These are phyloP conservation scores for Drosophila ironensis DNA, from an alignment of 1,140 invertebrate genomes.

Conservation along the genomic window DNA sequence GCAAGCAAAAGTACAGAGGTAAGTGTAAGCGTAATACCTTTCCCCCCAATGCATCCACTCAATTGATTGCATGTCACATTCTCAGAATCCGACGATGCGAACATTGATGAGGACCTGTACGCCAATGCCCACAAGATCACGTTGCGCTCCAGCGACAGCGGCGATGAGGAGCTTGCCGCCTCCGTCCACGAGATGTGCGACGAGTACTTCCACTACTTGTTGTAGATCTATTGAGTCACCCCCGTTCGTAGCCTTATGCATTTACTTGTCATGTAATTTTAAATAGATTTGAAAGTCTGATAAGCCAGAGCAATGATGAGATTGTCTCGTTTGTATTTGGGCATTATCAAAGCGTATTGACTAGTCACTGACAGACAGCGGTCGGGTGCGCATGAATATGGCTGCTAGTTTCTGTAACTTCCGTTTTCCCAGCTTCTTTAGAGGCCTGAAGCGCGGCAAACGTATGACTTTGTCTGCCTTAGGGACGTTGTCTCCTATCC, in stretches of 20 bases:
- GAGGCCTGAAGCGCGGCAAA: slow-evolving; percentile 35
- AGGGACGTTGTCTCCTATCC: too few relatives aligned
- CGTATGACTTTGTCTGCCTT: too few relatives aligned
- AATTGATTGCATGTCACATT: not conserved
- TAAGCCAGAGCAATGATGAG: too few relatives aligned
- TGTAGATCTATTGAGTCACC: slow-evolving; percentile 32
- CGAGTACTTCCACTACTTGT: slow-evolving; percentile 75
- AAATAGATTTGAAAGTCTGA: too few relatives aligned
- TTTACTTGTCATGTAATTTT: slow-evolving; percentile 33
- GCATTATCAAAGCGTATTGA: too few relatives aligned
- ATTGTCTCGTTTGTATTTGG: too few relatives aligned
- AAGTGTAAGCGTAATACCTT: not conserved
- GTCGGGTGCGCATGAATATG: not conserved
- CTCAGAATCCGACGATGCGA: slow-evolving; percentile 55
- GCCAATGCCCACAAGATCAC: slow-evolving; percentile 76
- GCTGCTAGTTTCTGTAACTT: slow-evolving; percentile 55
- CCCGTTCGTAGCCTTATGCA: too few relatives aligned
- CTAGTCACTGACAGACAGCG: too few relatives aligned
- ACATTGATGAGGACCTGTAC: slow-evolving; percentile 66
- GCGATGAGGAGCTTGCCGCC: slow-evolving; percentile 53
- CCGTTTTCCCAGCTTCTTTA: slow-evolving; percentile 44
- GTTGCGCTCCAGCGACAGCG: slow-evolving; percentile 47
- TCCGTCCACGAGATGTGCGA: slow-evolving; percentile 68
- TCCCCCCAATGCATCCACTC: not conserved
- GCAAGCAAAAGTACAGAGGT: slow-evolving; percentile 77